Evolutionary conservation across 2,797 vertebrate species (phyloP).

Genomic region (Gastrophryne carolinensis): DNA sequence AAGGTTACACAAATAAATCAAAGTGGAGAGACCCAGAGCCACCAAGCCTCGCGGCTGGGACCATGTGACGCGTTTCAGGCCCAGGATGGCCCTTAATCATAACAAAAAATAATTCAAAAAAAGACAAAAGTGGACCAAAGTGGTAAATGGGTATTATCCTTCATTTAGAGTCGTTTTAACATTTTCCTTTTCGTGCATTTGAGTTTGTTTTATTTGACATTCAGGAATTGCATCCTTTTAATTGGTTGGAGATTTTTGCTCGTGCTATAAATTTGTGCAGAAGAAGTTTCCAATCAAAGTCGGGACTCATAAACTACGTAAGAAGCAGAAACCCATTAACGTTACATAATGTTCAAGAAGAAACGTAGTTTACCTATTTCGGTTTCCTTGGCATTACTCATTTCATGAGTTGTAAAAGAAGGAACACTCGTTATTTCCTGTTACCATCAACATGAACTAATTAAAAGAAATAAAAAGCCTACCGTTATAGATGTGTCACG

Average conservation of each 20-base stretch:
- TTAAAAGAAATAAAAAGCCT: slow-evolving; percentile 52
- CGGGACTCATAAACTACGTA: slow-evolving; percentile 21
- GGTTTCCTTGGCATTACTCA: slow-evolving; percentile 47
- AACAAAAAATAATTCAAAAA: too few relatives aligned
- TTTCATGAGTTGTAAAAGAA: slow-evolving; percentile 46
- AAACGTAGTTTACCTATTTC: slow-evolving; percentile 34
- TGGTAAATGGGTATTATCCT: too few relatives aligned
- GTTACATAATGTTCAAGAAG: slow-evolving; percentile 24
- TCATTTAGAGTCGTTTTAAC: too few relatives aligned
- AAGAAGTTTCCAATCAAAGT: slow-evolving; percentile 34
- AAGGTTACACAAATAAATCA: too few relatives aligned
- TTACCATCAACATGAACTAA: slow-evolving; percentile 51
- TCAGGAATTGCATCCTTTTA: slow-evolving; percentile 1
- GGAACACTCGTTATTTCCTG: slow-evolving; percentile 49
- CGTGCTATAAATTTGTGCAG: slow-evolving; percentile 22
- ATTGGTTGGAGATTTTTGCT: slow-evolving; percentile 1
- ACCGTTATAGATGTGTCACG: slow-evolving; percentile 42
- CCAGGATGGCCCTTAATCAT: too few relatives aligned
- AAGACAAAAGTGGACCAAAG: too few relatives aligned
- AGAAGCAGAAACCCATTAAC: slow-evolving; percentile 24
- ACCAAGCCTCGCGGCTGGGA: too few relatives aligned
- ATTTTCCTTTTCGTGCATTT: too few relatives aligned
- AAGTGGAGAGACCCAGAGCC: too few relatives aligned
- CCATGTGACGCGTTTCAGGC: too few relatives aligned
- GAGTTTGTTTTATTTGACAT: neutral